Base-by-base conservation (phyloP, 2,113 vertebrate genomes). In the Ammodytes marinus region DNA sequence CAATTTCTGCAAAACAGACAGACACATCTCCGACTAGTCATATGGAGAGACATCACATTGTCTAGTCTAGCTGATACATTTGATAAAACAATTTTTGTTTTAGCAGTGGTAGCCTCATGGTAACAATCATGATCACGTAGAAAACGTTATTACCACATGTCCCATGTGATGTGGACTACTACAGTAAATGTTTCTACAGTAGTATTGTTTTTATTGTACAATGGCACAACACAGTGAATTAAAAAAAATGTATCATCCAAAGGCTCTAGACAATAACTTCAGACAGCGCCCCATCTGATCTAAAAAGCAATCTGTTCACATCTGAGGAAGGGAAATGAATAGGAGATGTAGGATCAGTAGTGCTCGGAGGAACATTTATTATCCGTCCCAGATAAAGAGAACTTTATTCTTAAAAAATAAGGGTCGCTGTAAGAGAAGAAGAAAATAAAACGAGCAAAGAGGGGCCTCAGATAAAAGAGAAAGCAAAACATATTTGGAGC, bases 401-500 rank as follows among this genome's bases (percentile, higher is more conserved):
- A 19, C 19, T 46, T 14, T 69, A 65, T 73, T 83, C 55, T 75
- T 60, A 40, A 54, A 55, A 82, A 75, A 79, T 73, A 77, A 47
- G 47, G 52, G 50, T 63, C 19, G 8, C 14, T 72, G 19, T 74
- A 15, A 82, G 67, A 81, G n/a, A 11, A 14, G 9, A 2, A 11
- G 9, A 49, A 40, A 10, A n/a, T 69, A 46, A 77, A 78, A 80
- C 7, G 14, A 59, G 42, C 12, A 8, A 57, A 82, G 72, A 83
- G 39, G 10, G 55, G 6, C 47, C 37, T 66, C 40, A 17, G 79
- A 87, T 85, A 79, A 86, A 87, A 88, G 68, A 49, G 35, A 74
- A 80, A 68, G 73, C 71, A 82, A 76, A 76, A 58, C 74, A 83
- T 27, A 77, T 79, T 86, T 67, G 58, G 68, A 74, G 74, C 50